Conservation (phyloP, 2,888 invertebrate genomes). For the Exocentrus adspersus region DNA sequence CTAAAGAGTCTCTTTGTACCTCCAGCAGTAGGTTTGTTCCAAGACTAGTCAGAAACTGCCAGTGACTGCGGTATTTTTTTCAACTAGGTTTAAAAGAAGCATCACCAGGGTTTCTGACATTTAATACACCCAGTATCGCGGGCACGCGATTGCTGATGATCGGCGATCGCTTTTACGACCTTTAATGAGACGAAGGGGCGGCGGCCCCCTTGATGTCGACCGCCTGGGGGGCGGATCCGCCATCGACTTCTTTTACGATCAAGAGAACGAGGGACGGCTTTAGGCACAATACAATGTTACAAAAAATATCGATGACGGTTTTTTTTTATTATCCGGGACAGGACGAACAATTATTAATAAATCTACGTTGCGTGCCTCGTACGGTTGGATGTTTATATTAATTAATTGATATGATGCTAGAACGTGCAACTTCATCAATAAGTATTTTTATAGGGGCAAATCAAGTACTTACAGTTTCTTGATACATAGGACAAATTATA, state of each 20-base stretch:
- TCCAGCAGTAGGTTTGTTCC: too few relatives aligned
- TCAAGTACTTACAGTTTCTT: too few relatives aligned
- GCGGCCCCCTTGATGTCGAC: constrained; percentile 26
- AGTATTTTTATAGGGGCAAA: background rate
- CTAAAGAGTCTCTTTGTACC: too few relatives aligned
- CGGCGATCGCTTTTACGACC: constrained; percentile 23
- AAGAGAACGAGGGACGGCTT: background rate
- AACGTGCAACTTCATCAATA: background rate
- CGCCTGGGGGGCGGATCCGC: constrained; percentile 23
- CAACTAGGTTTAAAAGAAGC: too few relatives aligned
- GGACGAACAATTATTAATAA: too few relatives aligned
- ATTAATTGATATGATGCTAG: too few relatives aligned
- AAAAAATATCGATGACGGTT: background rate
- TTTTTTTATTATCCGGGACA: background rate
- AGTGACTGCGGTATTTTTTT: too few relatives aligned
- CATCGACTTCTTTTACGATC: constrained; percentile 17
- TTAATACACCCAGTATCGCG: too few relatives aligned
- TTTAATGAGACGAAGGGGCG: constrained; percentile 12
- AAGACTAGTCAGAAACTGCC: too few relatives aligned
- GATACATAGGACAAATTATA: too few relatives aligned
- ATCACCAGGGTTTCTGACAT: too few relatives aligned
- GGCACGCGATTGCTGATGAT: constrained; percentile 26
- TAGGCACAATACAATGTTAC: background rate
- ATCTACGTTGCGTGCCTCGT: background rate
- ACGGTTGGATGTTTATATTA: background rate